A percentile compares a stretch with the other conserved stretches of the same genome.
phyloP scores from a whole-genome alignment of 2,888 invertebrate genomes.

The Diaprepes abbreviatus region DNA sequence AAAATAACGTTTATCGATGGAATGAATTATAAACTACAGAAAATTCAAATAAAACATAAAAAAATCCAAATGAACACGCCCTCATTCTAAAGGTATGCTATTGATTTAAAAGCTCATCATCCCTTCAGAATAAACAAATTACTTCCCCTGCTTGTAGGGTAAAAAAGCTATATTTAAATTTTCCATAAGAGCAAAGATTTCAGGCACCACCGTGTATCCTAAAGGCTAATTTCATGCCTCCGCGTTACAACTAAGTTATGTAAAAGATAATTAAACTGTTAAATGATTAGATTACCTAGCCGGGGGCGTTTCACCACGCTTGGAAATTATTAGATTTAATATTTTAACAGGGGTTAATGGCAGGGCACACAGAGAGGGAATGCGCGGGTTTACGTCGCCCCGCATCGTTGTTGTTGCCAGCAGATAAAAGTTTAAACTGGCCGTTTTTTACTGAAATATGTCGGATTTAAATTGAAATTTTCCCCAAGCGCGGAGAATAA shows the following conservation, averaged over 20 bases:
- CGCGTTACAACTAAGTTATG: constrained; percentile 18
- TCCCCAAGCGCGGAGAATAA: background rate
- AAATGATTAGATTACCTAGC: constrained; percentile 35
- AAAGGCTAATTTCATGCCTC: background rate
- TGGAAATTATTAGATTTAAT: constrained; percentile 37
- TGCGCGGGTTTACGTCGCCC: background rate
- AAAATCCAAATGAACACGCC: no score
- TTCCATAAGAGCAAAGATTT: no score
- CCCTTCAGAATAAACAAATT: no score
- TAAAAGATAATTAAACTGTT: constrained; percentile 33
- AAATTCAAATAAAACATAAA: no score
- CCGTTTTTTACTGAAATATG: constrained; percentile 11
- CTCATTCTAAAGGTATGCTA: no score
- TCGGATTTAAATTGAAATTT: constrained; percentile 26
- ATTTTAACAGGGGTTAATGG: constrained; percentile 36
- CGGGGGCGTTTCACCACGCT: constrained; percentile 24
- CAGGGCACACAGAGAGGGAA: constrained; percentile 17
- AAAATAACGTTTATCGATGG: no score
- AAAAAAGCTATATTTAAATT: no score
- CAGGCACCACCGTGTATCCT: background rate
- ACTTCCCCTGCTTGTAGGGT: no score
- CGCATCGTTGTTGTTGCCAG: constrained; percentile 1
- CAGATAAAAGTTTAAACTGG: constrained; percentile 23
- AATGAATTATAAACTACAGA: no score
- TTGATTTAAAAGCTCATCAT: no score